phyloP scores from a whole-genome alignment of 2,888 invertebrate genomes.

The Brachyopa scutellaris region DNA sequence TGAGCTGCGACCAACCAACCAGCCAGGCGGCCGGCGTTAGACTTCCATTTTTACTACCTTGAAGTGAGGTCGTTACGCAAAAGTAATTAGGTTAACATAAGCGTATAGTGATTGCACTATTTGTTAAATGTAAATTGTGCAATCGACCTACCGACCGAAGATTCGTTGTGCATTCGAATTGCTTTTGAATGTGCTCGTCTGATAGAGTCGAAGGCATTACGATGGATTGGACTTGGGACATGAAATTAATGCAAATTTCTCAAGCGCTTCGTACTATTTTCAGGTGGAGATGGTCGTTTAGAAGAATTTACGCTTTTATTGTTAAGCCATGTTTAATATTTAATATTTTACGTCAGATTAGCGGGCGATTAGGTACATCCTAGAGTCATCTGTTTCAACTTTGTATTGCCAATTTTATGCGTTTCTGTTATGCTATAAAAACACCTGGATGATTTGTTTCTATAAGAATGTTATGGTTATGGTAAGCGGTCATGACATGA shows the following conservation, averaged over 20 bases:
- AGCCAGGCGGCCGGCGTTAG: slow-evolving; percentile 40
- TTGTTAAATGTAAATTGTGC: slow-evolving; percentile 70
- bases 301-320: slow-evolving; percentile 18
- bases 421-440: too few species aligned
- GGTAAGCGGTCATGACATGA: too few species aligned
- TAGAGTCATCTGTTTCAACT: too few species aligned
- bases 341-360: slow-evolving; percentile 31
- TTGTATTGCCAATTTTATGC: too few species aligned
- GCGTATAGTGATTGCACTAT: slow-evolving; percentile 67
- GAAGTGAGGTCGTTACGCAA: slow-evolving; percentile 70
- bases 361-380: too few species aligned
- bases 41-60: slow-evolving; percentile 60
- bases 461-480: too few species aligned
- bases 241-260: slow-evolving; percentile 5
- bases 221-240: not conserved
- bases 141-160: slow-evolving; percentile 33
- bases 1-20: slow-evolving; percentile 16
- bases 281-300: slow-evolving; percentile 7
- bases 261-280: not conserved
- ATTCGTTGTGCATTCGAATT: slow-evolving; percentile 45
- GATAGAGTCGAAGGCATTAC: slow-evolving; percentile 40
- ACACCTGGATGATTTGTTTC: too few species aligned
- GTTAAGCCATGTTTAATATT: slow-evolving; percentile 16
- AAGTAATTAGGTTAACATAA: slow-evolving; percentile 72
- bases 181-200: slow-evolving; percentile 55